Base-by-base conservation (phyloP, 2,113 vertebrate species). In the Ciconia maguari region DNA sequence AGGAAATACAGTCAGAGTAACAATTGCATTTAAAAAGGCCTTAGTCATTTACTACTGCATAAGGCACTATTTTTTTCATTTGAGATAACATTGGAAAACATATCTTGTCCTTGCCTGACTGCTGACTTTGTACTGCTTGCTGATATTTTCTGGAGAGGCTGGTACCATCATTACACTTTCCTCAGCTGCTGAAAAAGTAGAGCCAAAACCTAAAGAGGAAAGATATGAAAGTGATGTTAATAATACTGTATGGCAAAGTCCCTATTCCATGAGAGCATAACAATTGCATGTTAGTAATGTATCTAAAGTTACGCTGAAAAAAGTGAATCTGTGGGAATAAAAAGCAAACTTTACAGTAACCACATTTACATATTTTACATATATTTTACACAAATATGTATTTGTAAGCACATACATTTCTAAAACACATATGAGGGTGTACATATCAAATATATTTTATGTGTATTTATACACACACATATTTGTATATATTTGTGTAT, bases 151-250 rank as follows among this genome's bases (percentile, higher is more conserved):
- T 87, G 98, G 98, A 90, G 98, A 92, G 65, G 94, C 97, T 55
- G 98, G 96, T 30, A 98, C 98, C 79, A 97, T 95, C 69, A 96
- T 92, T 68, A 99, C 66, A 64, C 99, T 99, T 97, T 99, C 99
- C 95, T 99, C 99, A 94, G 99, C 99, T 79, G 99, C 99, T 91
- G 99, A 98, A 97, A 99, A 99, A 96, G 98, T 99, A 94, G 99
- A 99, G 85, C 99, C 98, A 97, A 99, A 99, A 97, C 98, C 99
- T 99, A 94, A 91, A 66, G 16, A 84, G 83, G 61, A 94, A 94
- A 79, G 57, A 89, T 10, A 95, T 5, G 32, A 84, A 97, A 85
- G 54, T 36, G 46, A 3, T 82, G n/a, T 93, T 66, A 77, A 72
- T 30, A 71, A 94, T 13, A 71, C 15, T 42, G 24, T 30, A 51